phyloP scores from a whole-genome alignment of 2,888 invertebrate species.

The Rosalia funebris region DNA sequence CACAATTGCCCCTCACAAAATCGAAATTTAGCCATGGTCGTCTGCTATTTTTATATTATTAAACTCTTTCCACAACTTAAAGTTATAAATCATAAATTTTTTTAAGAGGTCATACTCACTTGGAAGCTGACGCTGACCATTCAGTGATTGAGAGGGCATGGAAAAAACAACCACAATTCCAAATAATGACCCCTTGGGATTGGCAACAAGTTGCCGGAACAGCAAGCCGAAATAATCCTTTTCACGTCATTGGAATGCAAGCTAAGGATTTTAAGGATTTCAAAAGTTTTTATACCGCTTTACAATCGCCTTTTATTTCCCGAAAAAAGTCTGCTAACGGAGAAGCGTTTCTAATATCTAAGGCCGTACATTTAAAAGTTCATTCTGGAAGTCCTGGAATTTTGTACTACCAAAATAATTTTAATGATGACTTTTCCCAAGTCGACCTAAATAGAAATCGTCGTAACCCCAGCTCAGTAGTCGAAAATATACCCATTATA shows the following conservation, averaged over 20 bases:
- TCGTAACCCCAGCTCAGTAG: background rate
- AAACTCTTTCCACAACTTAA: constrained; percentile 13
- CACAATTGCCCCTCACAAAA: constrained; percentile 36
- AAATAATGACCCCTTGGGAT: constrained; percentile 26
- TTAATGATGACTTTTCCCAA: constrained; percentile 13
- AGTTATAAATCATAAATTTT: constrained; percentile 34
- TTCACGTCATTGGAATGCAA: constrained; percentile 33
- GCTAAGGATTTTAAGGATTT: constrained; percentile 30
- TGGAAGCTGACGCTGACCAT: constrained; percentile 32
- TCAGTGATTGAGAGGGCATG: constrained; percentile 27
- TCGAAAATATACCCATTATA: constrained; percentile 18
- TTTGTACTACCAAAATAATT: constrained; percentile 25
- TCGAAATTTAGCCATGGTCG: constrained; percentile 17
- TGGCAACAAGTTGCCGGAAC: constrained; percentile 30
- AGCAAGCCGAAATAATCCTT: constrained; percentile 4
- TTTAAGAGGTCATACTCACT: constrained; percentile 35
- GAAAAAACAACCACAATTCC: constrained; percentile 26
- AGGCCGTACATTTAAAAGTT: constrained; percentile 30
- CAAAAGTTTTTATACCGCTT: constrained; percentile 16
- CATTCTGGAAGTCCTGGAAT: constrained; percentile 12
- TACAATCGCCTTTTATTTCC: constrained; percentile 12
- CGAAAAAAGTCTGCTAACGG: constrained; percentile 17
- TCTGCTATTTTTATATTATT: constrained; percentile 31
- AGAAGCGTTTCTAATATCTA: constrained; percentile 31
- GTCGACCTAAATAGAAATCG: constrained; percentile 13